phyloP scores from a whole-genome alignment of 2,888 invertebrate genomes.

The Balanococcus diminutus region DNA sequence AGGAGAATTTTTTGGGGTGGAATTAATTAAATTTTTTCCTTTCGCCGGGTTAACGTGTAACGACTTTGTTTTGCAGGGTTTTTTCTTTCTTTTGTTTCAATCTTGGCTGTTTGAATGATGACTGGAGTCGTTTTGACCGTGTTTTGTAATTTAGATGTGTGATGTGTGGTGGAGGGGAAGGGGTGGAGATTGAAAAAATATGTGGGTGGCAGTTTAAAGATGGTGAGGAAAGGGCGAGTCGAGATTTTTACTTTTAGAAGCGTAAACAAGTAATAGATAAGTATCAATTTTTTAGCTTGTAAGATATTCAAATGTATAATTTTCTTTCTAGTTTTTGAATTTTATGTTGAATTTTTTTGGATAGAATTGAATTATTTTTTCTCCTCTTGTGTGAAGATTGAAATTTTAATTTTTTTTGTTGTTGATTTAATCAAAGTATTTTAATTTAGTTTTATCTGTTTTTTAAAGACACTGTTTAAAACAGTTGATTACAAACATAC shows the following conservation, averaged over 20 bases:
- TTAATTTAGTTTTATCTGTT: not conserved
- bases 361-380: too few relatives aligned
- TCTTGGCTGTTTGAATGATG: not conserved
- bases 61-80: not conserved
- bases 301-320: too few relatives aligned
- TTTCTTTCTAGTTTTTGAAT: too few relatives aligned
- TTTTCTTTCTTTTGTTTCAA: not conserved
- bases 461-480: not conserved
- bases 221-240: not conserved
- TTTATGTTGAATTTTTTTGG: not conserved
- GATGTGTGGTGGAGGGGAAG: not conserved
- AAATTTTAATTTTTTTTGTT: not conserved
- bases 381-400: not conserved
- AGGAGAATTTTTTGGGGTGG: conserved; percentile 2
- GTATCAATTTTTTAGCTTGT: too few relatives aligned
- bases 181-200: too few relatives aligned
- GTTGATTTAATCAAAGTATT: not conserved
- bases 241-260: not conserved
- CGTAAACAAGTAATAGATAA: too few relatives aligned
- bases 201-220: not conserved
- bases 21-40: conserved; percentile 16
- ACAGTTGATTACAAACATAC: not conserved
- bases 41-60: not conserved
- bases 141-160: not conserved
- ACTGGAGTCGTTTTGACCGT: not conserved